phyloP scores from a whole-genome alignment of 1,140 invertebrate genomes.

The Camponotus floridanus region DNA sequence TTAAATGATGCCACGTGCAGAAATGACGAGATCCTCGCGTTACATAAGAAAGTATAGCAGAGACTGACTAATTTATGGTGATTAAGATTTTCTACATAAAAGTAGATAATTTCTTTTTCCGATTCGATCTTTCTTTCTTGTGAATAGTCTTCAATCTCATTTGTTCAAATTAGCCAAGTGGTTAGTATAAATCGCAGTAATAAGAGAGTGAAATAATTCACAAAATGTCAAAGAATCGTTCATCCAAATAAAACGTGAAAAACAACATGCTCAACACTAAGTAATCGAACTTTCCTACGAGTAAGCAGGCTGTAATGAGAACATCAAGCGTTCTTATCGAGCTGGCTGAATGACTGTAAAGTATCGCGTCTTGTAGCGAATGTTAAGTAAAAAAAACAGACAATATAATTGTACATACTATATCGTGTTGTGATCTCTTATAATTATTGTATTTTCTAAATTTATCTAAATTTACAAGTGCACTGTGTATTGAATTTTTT shows the following conservation, averaged over 20 bases:
- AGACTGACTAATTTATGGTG: background rate
- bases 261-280: constrained; percentile 71
- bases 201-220: constrained; percentile 37
- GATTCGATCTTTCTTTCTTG: background rate
- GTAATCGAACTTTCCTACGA: constrained; percentile 68
- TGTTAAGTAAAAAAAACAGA: constrained; percentile 46
- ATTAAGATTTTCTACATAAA: constrained; percentile 17
- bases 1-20: constrained; percentile 26
- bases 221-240: constrained; percentile 71
- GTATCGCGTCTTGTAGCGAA: constrained; percentile 40
- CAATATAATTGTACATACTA: background rate
- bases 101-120: background rate
- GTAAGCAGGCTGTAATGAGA: constrained; percentile 67
- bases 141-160: background rate
- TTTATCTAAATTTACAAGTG: background rate
- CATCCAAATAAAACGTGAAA: constrained; percentile 64
- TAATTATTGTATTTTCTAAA: constrained; percentile 1
- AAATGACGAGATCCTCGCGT: background rate
- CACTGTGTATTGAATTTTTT: too few relatives aligned
- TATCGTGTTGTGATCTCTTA: background rate
- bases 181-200: constrained; percentile 56
- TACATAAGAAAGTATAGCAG: too few relatives aligned
- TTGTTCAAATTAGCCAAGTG: background rate
- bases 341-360: constrained; percentile 61
- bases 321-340: constrained; percentile 68